Base-by-base conservation (phyloP, 1,140 invertebrate genomes). In the Pogonomyrmex californicus region DNA sequence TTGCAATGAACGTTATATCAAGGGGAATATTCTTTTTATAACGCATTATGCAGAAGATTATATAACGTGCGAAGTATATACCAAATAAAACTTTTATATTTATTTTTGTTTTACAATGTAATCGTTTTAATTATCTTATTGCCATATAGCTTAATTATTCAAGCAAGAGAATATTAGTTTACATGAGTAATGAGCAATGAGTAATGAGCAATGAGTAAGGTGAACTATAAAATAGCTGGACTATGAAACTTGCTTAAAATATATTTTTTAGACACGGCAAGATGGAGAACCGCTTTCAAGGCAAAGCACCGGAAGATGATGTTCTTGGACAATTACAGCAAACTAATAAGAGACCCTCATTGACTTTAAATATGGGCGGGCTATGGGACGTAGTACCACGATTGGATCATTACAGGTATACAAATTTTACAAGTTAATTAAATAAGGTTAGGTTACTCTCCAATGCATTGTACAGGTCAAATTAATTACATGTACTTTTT, bases 361-460 rank as follows among this genome's bases (percentile, higher is more conserved):
- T 95, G 92, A 94, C 94, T 66, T 77, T 95, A 49, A 95, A 94
- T 76, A 94, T 94, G n/a, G 95, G 93, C 76, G 94, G 94, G 68
- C 81, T 95, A 12, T 95, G 97, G 92, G 98, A 98, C 94, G 98
- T 98, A 0, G 95, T 99, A 30, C 98, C 98, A 1, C 96, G 98
- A 70, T 95, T 98, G 94, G 98, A 99, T 93, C 98, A 99, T 94
- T 99, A 99, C 93, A 97, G 98, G 94, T 98, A 98, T 63, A 23
- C 14, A 23, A 23, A 0, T 36, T 36, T 38, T 62, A 63, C 17
- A 33, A 44, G 47, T 38, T 62, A 44, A 79, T 79, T 71, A 23
- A 41, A 12, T 6, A 14, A 10, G 12, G 30, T 75, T 23, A 23
- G 23, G 23, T 23, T 23, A 58, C 5, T 60, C 5, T 17, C 23